These are phyloP conservation scores for Zophobas morio DNA, from an alignment of 1,140 invertebrate species.

Conservation along the genomic window DNA sequence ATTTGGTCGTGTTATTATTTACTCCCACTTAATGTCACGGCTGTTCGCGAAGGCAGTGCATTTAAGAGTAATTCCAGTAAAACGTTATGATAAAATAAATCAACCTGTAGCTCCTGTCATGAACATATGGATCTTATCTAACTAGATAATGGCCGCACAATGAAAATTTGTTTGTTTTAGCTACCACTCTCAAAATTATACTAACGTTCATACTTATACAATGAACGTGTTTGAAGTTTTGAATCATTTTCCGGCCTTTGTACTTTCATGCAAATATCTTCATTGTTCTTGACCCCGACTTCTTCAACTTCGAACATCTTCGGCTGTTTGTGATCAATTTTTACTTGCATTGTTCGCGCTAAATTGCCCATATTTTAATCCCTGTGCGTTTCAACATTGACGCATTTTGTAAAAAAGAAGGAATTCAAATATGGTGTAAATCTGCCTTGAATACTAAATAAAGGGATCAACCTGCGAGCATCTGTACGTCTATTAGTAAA, in stretches of 20 bases:
- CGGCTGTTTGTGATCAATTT: no score
- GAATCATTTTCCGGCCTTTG: slow-evolving; percentile 41
- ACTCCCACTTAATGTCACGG: slow-evolving; percentile 36
- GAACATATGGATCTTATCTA: slow-evolving; percentile 43
- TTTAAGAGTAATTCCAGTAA: slow-evolving; percentile 44
- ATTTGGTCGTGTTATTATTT: slow-evolving; percentile 43
- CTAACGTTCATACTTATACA: slow-evolving; percentile 30
- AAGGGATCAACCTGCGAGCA: slow-evolving; percentile 44
- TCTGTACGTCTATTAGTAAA: slow-evolving; percentile 48
- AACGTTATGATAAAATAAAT: slow-evolving; percentile 40
- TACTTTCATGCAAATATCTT: slow-evolving; percentile 39
- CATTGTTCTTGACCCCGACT: slow-evolving; percentile 43
- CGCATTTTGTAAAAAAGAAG: slow-evolving; percentile 15
- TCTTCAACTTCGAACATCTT: not conserved
- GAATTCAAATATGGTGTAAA: slow-evolving; percentile 29
- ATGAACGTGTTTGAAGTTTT: slow-evolving; percentile 19
- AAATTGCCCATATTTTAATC: not conserved
- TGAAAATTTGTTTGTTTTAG: slow-evolving; percentile 35
- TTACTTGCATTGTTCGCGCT: not conserved
- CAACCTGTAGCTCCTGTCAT: slow-evolving; percentile 31
- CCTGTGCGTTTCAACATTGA: not conserved
- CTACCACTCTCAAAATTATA: slow-evolving; percentile 25
- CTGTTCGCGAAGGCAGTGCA: slow-evolving; percentile 35
- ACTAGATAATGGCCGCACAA: slow-evolving; percentile 31
- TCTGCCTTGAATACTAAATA: slow-evolving; percentile 44